These are phyloP conservation scores for Cantharis rufa DNA, from an alignment of 2,888 invertebrate genomes.

Conservation along the genomic window DNA sequence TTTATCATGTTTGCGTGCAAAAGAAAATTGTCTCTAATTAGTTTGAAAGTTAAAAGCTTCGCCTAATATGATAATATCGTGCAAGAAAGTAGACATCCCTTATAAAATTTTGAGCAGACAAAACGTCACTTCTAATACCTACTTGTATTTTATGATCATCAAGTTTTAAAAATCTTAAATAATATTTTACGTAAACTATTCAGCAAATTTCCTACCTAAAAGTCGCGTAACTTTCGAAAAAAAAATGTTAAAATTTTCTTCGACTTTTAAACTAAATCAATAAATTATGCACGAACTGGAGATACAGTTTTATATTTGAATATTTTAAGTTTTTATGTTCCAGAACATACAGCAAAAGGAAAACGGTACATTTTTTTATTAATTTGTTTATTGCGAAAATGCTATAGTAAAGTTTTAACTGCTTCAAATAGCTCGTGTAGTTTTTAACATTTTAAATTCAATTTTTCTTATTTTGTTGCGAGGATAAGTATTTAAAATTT, in stretches of 20 bases:
- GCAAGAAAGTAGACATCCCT: constrained; percentile 12
- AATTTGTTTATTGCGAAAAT: background rate
- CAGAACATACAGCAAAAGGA: background rate
- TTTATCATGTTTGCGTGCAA: constrained; percentile 18
- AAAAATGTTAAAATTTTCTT: constrained; percentile 19
- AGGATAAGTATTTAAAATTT: background rate
- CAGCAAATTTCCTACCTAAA: constrained; percentile 13
- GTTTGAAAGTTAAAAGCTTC: constrained; percentile 15
- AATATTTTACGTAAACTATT: constrained; percentile 14
- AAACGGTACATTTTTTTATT: background rate
- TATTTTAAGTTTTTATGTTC: constrained; percentile 7
- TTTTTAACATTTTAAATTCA: background rate
- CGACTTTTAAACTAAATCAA: constrained; percentile 26
- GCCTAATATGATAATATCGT: constrained; percentile 20
- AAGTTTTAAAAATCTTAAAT: constrained; percentile 8
- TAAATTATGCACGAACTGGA: constrained; percentile 20
- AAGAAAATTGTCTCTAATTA: constrained; percentile 17
- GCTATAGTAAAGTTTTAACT: background rate
- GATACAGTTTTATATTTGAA: constrained; percentile 10
- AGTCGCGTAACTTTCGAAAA: constrained; percentile 14
- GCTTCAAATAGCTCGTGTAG: background rate
- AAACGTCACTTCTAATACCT: constrained; percentile 10
- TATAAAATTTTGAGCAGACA: constrained; percentile 6
- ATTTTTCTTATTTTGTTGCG: background rate
- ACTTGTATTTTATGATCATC: constrained; percentile 12